Evolutionary conservation across 2,888 invertebrate species (phyloP), one percentile per base, ranked within the genome.

Genomic region (Panzeria rudis): DNA sequence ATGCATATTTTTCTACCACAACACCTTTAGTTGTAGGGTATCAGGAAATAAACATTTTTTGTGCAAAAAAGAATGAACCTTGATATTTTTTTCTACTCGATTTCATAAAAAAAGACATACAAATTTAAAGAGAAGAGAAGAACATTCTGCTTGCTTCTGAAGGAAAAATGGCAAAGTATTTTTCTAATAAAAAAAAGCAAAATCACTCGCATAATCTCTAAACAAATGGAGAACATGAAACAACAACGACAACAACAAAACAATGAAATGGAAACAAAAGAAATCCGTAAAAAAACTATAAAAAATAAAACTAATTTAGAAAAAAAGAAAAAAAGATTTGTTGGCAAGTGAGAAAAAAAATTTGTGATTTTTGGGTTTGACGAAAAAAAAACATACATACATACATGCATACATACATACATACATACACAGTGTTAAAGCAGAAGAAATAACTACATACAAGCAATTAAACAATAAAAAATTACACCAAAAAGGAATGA

Each of bases 341-440:
- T 81, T 84, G 84, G 81, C 84, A 84, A 81, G 81, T 84, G 84
- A 72, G 72, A 80, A 81, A 66, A 76, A 71, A 76, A 68, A 25
- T 69, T 59, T n/a, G 25, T 38, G 20, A 52, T 64, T 59, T 66
- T 72, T 35, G 52, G 54, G 73, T 66, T 73, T 69, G 38, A 41
- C 20, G 25, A 54, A 73, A 71, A 56, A 9, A 50, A 44, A 47
- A 56, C 11, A 62, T 52, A 52, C 38, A 52, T 25, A n/a, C n/a
- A n/a, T n/a, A n/a, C n/a, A n/a, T n/a, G n/a, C 44, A 41, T 20
- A 52, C 32, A 47, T 11, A 56, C 8, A 23, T 15, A 44, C 50
- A 35, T n/a, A 50, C 17, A 44, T 38, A 5, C 32, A 35, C n/a
- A n/a, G n/a, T n/a, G n/a, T n/a, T n/a, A n/a, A n/a, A n/a, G 38